A percentile compares a stretch with the other conserved stretches of the same genome.
Conservation (phyloP, 2,888 invertebrate genomes). For the Cephus rjabovi region DNA sequence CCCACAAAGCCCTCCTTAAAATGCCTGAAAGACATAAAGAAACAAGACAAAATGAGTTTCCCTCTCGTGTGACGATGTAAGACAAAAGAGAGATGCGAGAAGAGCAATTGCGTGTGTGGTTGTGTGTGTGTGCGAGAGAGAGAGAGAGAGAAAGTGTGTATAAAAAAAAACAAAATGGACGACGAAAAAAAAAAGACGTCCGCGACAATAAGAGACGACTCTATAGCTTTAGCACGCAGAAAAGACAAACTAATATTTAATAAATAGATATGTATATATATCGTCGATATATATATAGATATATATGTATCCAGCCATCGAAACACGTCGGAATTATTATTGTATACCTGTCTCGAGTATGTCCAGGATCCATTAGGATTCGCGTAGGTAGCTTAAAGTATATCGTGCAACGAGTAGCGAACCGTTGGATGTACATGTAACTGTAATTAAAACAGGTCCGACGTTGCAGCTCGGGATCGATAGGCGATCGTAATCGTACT, state of each 20-base stretch:
- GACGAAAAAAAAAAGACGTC: constrained; percentile 13
- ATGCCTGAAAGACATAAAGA: constrained; percentile 5
- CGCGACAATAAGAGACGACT: constrained; percentile 21
- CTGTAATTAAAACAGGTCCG: not conserved
- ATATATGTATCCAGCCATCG: constrained; percentile 11
- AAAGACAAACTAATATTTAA: constrained; percentile 57
- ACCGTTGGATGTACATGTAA: not conserved
- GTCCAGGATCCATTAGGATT: not conserved
- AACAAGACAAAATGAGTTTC: not conserved
- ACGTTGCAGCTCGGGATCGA: not conserved
- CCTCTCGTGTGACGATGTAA: not conserved
- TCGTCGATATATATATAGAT: not conserved
- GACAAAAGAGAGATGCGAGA: not conserved
- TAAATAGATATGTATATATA: constrained; percentile 18
- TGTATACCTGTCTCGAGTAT: not conserved
- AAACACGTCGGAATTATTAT: not conserved
- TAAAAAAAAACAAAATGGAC: constrained; percentile 6
- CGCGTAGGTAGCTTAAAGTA: not conserved
- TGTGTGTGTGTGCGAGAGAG: too few relatives aligned
- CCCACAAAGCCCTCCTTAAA: not conserved
- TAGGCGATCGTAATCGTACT: not conserved
- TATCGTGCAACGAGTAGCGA: not conserved
- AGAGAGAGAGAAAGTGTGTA: not conserved
- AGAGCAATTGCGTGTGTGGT: not conserved
- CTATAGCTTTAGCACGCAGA: constrained; percentile 54